A percentile compares a stretch with the other conserved stretches of the same genome.
Evolutionary conservation across 2,888 invertebrate genomes (phyloP).

Genomic region (Chrysolina haemoptera): DNA sequence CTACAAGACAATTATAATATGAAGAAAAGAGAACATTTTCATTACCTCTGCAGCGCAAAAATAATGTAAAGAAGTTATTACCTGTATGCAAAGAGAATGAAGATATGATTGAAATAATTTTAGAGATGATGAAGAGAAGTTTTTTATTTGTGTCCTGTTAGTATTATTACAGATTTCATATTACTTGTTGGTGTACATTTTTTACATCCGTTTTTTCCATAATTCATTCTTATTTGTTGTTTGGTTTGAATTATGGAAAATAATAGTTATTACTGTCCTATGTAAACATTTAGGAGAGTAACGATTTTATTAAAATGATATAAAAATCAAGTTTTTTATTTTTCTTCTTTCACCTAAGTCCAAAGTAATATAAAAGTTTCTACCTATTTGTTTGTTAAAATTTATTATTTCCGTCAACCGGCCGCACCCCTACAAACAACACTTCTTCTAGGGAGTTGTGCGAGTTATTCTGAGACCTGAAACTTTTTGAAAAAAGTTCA

Average conservation of each 20-base stretch:
- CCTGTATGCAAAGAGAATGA: too few relatives aligned
- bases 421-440: too few relatives aligned
- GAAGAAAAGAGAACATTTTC: too few relatives aligned
- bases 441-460: too few relatives aligned
- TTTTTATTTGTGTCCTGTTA: neutral
- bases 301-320: constrained; percentile 24
- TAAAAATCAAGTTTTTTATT: neutral
- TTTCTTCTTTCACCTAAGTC: neutral
- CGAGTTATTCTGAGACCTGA: too few relatives aligned
- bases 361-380: too few relatives aligned
- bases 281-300: constrained; percentile 12
- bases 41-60: too few relatives aligned
- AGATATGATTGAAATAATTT: neutral
- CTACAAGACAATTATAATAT: too few relatives aligned
- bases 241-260: constrained; percentile 7
- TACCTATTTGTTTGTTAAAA: too few relatives aligned
- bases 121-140: neutral
- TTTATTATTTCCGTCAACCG: too few relatives aligned
- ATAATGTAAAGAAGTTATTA: too few relatives aligned
- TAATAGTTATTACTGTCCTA: constrained; percentile 23
- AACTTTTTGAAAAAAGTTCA: too few relatives aligned
- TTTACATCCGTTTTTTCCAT: neutral
- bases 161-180: neutral
- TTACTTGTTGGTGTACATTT: constrained; percentile 30
- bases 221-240: constrained; percentile 18